Base-by-base conservation (phyloP, 2,797 vertebrate species). In the Sylvilagus floridanus region DNA sequence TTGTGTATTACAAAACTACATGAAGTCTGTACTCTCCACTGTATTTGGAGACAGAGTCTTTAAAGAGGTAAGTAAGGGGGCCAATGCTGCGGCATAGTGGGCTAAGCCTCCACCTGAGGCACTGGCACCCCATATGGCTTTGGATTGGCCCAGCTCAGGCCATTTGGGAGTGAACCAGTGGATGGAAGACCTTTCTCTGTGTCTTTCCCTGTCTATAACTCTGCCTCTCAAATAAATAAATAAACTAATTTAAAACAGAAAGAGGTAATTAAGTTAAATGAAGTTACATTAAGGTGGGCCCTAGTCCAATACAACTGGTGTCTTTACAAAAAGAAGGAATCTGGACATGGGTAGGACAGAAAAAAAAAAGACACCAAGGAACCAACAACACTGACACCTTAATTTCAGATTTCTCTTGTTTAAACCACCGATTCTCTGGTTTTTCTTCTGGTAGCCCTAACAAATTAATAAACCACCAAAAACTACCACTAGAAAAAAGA, bases 331-430 rank as follows among this genome's bases (percentile, higher is more conserved):
- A 85, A 50, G 32, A 94, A 57, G 66, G 81, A 68, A 81, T 68
- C 4, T 52, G 21, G 69, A 84, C 37, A 82, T 2, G 89, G 28
- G 78, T 4, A 35, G 35, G 35, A 26, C 72, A 81, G 19, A 76
- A 22, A 83, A 95, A 89, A n/a, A 81, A 62, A 93, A 92, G 68
- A 84, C 71, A 95, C 17, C 76, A 75, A 37, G 26, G 84, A 90
- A 37, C 2, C 17, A 79, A 88, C 17, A 30, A 8, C 42, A 50
- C 42, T 3, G 7, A 85, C 57, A 85, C 14, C 32, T 69, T 78
- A 21, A 68, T 50, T 26, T 93, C 50, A n/a, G 60, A 77, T 95
- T 88, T 92, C 66, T 90, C 10, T 73, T 75, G 57, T 79, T 85
- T 77, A 89, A 75, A 57, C 66, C 21, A 92, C 19, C n/a, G n/a